Conservation (phyloP, 2,888 invertebrate genomes). For the Ectemnius continuus region DNA sequence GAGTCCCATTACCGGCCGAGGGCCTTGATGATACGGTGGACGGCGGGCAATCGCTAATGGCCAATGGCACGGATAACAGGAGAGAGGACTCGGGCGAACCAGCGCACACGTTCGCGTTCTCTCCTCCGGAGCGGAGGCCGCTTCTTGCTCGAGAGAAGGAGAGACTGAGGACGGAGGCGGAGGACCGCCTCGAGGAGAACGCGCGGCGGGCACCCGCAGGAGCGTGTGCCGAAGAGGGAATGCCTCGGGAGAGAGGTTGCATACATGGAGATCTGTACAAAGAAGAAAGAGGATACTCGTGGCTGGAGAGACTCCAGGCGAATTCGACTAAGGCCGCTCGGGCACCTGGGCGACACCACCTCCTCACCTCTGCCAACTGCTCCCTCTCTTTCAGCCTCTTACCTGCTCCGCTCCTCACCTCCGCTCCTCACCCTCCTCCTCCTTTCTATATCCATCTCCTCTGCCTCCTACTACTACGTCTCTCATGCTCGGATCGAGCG, state of each 20-base stretch:
- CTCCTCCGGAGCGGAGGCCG: slow-evolving; percentile 38
- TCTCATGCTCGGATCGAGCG: slow-evolving; percentile 44
- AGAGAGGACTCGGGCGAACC: slow-evolving; percentile 36
- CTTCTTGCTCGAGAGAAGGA: slow-evolving; percentile 46
- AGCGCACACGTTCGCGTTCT: neutral
- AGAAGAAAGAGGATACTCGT: slow-evolving; percentile 29
- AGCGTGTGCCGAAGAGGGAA: slow-evolving; percentile 44
- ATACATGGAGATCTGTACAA: slow-evolving; percentile 1
- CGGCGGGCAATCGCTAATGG: slow-evolving; percentile 63
- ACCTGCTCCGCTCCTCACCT: slow-evolving; percentile 28
- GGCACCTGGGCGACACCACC: slow-evolving; percentile 70
- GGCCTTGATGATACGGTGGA: slow-evolving; percentile 59
- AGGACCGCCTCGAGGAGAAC: slow-evolving; percentile 26
- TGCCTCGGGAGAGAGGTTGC: slow-evolving; percentile 26
- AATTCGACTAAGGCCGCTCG: slow-evolving; percentile 63
- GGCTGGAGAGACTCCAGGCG: slow-evolving; percentile 40
- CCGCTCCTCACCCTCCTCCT: slow-evolving; percentile 31
- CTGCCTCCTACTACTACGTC: neutral
- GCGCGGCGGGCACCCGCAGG: slow-evolving; percentile 32
- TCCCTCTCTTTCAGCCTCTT: slow-evolving; percentile 8
- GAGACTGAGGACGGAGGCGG: slow-evolving; percentile 34
- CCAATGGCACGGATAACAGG: slow-evolving; percentile 66
- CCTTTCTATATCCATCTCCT: neutral
- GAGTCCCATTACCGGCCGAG: slow-evolving; percentile 61
- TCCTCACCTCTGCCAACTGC: slow-evolving; percentile 55